A percentile compares a stretch with the other conserved stretches of the same genome.
Evolutionary conservation across 2,888 invertebrate genomes (phyloP).

Genomic region (Acanthacorydalis orientalis): DNA sequence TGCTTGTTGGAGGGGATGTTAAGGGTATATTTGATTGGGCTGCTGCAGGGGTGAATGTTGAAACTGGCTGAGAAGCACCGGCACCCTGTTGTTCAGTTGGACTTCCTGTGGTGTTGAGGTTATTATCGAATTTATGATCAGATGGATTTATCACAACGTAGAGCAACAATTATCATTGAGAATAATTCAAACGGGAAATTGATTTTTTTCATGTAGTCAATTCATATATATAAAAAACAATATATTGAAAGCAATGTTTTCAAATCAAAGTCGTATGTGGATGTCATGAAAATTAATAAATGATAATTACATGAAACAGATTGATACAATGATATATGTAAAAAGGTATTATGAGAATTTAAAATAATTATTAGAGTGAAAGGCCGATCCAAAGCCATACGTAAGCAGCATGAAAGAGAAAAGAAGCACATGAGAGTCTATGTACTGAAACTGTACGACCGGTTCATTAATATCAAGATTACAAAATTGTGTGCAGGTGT

Average conservation of each 20-base stretch:
- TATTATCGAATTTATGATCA: too few relatives aligned
- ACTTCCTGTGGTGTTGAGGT: conserved; percentile 24
- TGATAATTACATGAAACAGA: neutral
- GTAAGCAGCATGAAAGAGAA: conserved; percentile 16
- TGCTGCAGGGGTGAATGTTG: conserved; percentile 20
- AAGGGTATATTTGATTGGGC: conserved; percentile 23
- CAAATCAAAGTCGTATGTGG: too few relatives aligned
- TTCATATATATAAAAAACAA: neutral
- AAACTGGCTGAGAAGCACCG: conserved; percentile 15
- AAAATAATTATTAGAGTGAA: neutral
- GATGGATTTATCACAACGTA: too few relatives aligned
- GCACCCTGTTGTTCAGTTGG: conserved; percentile 36
- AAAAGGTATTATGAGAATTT: neutral
- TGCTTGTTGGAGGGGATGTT: conserved; percentile 29
- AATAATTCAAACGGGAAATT: neutral
- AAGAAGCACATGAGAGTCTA: conserved; percentile 8
- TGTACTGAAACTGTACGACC: neutral
- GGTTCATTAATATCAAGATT: too few relatives aligned
- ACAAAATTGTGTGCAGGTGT: too few relatives aligned
- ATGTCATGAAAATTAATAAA: too few relatives aligned
- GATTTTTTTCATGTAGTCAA: neutral
- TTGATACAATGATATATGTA: neutral
- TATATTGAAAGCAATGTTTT: neutral
- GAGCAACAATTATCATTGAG: too few relatives aligned
- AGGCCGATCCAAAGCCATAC: conserved; percentile 7